Evolutionary conservation across 2,888 invertebrate species (phyloP).

Genomic region (Imbricaverruca yamaguchii): DNA sequence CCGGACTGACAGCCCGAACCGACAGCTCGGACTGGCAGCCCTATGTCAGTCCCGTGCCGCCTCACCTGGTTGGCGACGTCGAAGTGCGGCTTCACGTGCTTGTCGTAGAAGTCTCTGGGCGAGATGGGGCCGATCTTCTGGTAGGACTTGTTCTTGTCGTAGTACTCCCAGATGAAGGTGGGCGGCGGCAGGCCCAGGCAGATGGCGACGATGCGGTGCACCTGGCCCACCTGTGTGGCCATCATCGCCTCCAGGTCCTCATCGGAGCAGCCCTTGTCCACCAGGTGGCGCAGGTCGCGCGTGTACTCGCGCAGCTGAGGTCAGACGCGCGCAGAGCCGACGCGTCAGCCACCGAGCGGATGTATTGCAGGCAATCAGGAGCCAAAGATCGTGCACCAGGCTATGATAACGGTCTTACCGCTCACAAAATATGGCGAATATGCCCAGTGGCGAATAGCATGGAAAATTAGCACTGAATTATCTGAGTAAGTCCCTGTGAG

Average conservation of each 20-base stretch:
- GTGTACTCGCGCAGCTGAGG: slow-evolving; percentile 69
- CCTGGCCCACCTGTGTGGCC: slow-evolving; percentile 60
- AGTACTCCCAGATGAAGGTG: slow-evolving; percentile 73
- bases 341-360: too few relatives aligned
- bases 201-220: slow-evolving; percentile 71
- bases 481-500: too few relatives aligned
- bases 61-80: slow-evolving; percentile 72
- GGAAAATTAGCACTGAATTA: too few relatives aligned
- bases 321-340: too few relatives aligned
- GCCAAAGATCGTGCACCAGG: too few relatives aligned
- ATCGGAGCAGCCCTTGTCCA: slow-evolving; percentile 55
- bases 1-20: too few relatives aligned
- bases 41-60: too few relatives aligned
- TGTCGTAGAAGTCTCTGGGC: slow-evolving; percentile 70
- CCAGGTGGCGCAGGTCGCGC: slow-evolving; percentile 58
- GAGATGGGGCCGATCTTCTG: slow-evolving; percentile 65
- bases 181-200: slow-evolving; percentile 75
- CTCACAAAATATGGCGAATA: too few relatives aligned
- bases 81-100: slow-evolving; percentile 65
- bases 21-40: too few relatives aligned
- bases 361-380: too few relatives aligned
- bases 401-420: too few relatives aligned
- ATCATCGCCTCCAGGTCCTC: slow-evolving; percentile 52
- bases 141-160: slow-evolving; percentile 64
- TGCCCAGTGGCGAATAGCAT: too few relatives aligned